These are phyloP conservation scores for Mixornis gularis DNA, from an alignment of 2,113 vertebrate species.

Conservation along the genomic window DNA sequence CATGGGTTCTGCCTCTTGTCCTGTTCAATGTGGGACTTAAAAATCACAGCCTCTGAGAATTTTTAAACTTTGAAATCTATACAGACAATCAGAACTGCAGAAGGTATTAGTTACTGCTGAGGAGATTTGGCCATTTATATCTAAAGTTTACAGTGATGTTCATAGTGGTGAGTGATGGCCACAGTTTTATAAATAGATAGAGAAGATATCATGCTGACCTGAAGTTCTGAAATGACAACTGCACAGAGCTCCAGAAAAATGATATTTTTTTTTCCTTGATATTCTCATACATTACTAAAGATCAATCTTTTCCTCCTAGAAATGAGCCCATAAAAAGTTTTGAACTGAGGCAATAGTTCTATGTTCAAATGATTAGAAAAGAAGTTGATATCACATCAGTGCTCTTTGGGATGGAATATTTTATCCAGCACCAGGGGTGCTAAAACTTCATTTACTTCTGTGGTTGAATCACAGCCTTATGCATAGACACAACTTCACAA, in stretches of 20 bases:
- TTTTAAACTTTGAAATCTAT: not conserved
- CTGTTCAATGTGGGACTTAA: not conserved
- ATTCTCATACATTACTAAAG: not conserved
- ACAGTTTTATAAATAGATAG: not conserved
- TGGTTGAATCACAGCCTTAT: not conserved
- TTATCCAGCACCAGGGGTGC: not conserved
- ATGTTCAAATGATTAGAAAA: not conserved
- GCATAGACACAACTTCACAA: not conserved
- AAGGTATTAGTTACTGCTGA: not conserved
- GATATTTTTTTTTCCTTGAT: not conserved
- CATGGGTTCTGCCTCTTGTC: not conserved
- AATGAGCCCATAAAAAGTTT: not conserved
- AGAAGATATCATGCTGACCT: not conserved
- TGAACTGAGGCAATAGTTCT: not conserved
- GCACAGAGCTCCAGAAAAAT: not conserved
- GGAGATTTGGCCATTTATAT: not conserved
- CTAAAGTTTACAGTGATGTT: not conserved
- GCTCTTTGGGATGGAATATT: not conserved
- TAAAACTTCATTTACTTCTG: not conserved
- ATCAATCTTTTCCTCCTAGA: not conserved
- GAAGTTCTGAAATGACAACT: not conserved
- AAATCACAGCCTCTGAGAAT: not conserved
- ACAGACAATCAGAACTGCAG: not conserved
- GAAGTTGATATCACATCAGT: not conserved
- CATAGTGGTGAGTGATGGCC: not conserved